phyloP scores from a whole-genome alignment of 2,888 invertebrate genomes.

The Alloplasta piceator region DNA sequence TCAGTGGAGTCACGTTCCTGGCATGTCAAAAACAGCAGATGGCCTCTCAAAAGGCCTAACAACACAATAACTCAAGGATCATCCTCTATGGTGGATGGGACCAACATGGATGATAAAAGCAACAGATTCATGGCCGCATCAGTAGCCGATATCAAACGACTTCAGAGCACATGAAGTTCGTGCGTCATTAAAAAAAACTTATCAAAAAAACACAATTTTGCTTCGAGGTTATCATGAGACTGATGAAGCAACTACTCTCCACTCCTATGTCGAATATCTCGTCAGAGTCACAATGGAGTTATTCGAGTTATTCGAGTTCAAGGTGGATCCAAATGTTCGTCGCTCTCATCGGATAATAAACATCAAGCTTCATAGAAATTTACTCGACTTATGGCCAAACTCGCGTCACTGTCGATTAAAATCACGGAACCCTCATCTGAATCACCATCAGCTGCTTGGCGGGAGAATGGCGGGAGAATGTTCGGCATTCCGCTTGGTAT shows the following conservation, averaged over 20 bases:
- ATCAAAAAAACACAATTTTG: constrained; percentile 5
- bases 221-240: neutral
- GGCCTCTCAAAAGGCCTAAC: too few relatives aligned
- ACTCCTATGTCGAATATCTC: neutral
- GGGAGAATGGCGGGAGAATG: too few relatives aligned
- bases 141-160: neutral
- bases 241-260: neutral
- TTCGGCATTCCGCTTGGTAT: too few relatives aligned
- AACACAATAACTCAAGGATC: too few relatives aligned
- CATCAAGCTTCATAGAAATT: too few relatives aligned
- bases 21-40: too few relatives aligned
- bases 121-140: constrained; percentile 29
- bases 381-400: too few relatives aligned
- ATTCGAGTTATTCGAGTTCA: constrained; percentile 64
- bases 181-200: neutral
- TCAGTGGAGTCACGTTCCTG: too few relatives aligned
- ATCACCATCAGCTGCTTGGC: too few relatives aligned
- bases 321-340: constrained; percentile 42
- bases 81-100: constrained; percentile 28
- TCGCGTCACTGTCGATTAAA: too few relatives aligned
- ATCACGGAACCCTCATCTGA: too few relatives aligned
- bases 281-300: constrained; percentile 26
- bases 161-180: constrained; percentile 13
- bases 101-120: constrained; percentile 52
- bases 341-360: constrained; percentile 36